These are phyloP conservation scores for Apis cerana DNA, from an alignment of 1,140 invertebrate species.

Conservation along the genomic window DNA sequence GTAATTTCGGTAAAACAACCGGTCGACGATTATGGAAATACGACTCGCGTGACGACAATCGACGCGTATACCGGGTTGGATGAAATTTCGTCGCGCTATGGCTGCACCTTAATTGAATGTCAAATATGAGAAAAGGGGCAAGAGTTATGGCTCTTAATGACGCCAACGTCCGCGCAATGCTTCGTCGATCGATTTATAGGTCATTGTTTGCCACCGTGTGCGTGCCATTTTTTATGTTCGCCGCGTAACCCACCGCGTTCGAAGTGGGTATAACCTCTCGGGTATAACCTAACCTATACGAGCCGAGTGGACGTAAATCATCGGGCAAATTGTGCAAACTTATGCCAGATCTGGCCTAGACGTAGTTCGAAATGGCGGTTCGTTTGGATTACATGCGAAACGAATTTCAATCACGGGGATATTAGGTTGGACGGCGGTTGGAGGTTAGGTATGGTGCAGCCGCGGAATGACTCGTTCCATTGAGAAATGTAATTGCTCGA, in stretches of 20 bases:
- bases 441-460: not conserved
- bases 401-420: slow-evolving; percentile 17
- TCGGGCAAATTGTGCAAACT: slow-evolving; percentile 15
- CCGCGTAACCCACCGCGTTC: too few species aligned
- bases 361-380: not conserved
- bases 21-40: slow-evolving; percentile 37
- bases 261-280: not conserved
- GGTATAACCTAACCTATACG: not conserved
- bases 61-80: slow-evolving; percentile 11
- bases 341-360: not conserved
- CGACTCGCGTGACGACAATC: slow-evolving; percentile 32
- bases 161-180: slow-evolving; percentile 7
- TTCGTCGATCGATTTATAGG: slow-evolving; percentile 52
- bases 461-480: not conserved
- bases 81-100: slow-evolving; percentile 12
- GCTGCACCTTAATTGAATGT: slow-evolving; percentile 61
- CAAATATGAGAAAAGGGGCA: slow-evolving; percentile 52
- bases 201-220: slow-evolving; percentile 30
- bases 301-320: slow-evolving; percentile 1
- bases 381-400: not conserved
- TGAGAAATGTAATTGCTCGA: slow-evolving; percentile 5
- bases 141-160: slow-evolving; percentile 61
- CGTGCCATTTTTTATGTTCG: slow-evolving; percentile 4
- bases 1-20: slow-evolving; percentile 20
- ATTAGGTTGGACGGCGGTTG: not conserved